Percentiles rank a stretch among this genome's conserved stretches.
These are phyloP conservation scores for Belgica antarctica DNA, from an alignment of 2,888 invertebrate species.

Conservation along the genomic window DNA sequence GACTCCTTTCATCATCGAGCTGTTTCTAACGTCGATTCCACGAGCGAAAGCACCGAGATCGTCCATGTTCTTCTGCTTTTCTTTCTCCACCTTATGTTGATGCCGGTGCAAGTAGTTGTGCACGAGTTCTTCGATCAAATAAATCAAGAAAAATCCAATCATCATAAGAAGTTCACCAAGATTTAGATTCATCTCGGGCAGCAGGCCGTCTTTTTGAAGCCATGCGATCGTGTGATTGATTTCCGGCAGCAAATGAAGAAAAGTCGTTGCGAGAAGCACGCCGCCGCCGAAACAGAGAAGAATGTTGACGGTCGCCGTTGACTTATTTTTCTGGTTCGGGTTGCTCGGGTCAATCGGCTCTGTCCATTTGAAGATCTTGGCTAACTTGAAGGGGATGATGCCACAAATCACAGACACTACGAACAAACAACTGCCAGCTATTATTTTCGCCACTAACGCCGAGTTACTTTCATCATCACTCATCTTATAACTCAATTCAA, in stretches of 20 bases:
- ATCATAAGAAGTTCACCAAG: conserved; percentile 72
- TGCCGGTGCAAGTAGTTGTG: conserved; percentile 65
- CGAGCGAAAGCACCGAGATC: conserved; percentile 26
- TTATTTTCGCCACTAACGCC: conserved; percentile 65
- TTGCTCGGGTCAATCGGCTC: not conserved
- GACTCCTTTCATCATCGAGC: not conserved
- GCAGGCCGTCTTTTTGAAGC: not conserved
- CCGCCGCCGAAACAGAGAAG: conserved; percentile 78
- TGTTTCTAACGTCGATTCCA: conserved; percentile 25
- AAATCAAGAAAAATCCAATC: conserved; percentile 72
- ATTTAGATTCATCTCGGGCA: conserved; percentile 60
- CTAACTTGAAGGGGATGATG: conserved; percentile 68
- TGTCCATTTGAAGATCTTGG: conserved; percentile 65
- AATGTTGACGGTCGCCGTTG: conserved; percentile 58
- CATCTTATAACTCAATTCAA: not conserved
- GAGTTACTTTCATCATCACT: conserved; percentile 46
- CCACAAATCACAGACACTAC: conserved; percentile 74
- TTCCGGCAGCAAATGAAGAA: conserved; percentile 78
- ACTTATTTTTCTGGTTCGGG: conserved; percentile 48
- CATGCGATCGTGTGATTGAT: conserved; percentile 58
- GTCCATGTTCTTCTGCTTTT: not conserved
- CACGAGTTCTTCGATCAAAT: conserved; percentile 75
- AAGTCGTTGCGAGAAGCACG: conserved; percentile 76
- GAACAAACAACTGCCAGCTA: conserved; percentile 78
- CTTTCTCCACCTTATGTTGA: conserved; percentile 50